Conservation (phyloP, 1,140 invertebrate species). For the Penaeus japonicus region DNA sequence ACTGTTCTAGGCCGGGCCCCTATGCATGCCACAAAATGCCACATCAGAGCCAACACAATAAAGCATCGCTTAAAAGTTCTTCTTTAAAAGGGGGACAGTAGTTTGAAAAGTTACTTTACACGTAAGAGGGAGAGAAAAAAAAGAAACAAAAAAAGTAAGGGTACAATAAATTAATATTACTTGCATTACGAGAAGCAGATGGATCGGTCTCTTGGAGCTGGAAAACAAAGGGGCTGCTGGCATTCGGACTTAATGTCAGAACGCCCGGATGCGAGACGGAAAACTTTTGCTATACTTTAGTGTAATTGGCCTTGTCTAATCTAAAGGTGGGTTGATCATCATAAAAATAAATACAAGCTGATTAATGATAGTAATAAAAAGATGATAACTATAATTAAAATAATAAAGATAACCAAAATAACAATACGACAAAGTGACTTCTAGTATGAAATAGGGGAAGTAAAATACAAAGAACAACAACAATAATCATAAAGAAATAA, state of each 20-base stretch:
- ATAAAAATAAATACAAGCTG: slow-evolving; percentile 13
- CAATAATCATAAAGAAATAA: too few relatives aligned
- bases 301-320: slow-evolving; percentile 14
- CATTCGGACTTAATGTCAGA: not conserved
- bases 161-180: too few relatives aligned
- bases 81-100: not conserved
- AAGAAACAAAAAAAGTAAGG: too few relatives aligned
- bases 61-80: slow-evolving; percentile 8
- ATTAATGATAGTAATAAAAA: not conserved
- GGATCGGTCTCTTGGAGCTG: too few relatives aligned
- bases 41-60: slow-evolving; percentile 35
- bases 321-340: slow-evolving; percentile 44
- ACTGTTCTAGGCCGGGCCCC: slow-evolving; percentile 8
- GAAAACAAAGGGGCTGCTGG: too few relatives aligned
- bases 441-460: too few relatives aligned
- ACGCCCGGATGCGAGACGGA: not conserved
- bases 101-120: too few relatives aligned
- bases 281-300: slow-evolving; percentile 28
- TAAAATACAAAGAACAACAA: too few relatives aligned
- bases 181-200: too few relatives aligned
- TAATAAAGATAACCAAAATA: too few relatives aligned
- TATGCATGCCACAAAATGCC: slow-evolving; percentile 42
- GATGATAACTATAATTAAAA: not conserved
- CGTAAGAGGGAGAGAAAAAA: too few relatives aligned
- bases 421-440: too few relatives aligned